A percentile compares a stretch with the other conserved stretches of the same genome.
phyloP scores from a whole-genome alignment of 2,888 invertebrate species.

The Luffia ferchaultella region DNA sequence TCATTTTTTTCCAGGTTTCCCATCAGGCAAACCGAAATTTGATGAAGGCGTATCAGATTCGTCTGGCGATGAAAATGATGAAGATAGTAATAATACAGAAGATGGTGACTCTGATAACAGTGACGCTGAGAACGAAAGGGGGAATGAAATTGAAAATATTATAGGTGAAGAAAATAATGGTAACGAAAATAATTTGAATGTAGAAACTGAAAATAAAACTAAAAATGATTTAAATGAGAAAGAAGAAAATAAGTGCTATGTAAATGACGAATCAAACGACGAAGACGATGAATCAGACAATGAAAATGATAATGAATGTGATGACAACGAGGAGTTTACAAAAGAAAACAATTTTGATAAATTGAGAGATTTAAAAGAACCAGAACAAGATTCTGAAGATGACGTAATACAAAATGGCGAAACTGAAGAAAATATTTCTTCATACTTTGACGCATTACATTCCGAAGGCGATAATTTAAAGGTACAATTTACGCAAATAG shows the following conservation, averaged over 20 bases:
- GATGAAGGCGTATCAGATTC: constrained; percentile 49
- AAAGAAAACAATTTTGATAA: not conserved
- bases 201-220: constrained; percentile 8
- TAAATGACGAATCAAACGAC: constrained; percentile 43
- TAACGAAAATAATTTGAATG: constrained; percentile 17
- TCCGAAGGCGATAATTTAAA: constrained; percentile 42
- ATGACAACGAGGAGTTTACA: not conserved
- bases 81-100: constrained; percentile 31
- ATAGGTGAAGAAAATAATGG: constrained; percentile 9
- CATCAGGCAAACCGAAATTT: constrained; percentile 43
- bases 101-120: constrained; percentile 24
- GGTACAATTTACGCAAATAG: too few relatives aligned
- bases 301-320: constrained; percentile 23
- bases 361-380: not conserved
- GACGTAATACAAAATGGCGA: constrained; percentile 18
- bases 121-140: constrained; percentile 11
- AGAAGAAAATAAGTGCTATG: not conserved
- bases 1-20: constrained; percentile 29
- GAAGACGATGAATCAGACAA: constrained; percentile 55
- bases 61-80: constrained; percentile 32
- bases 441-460: constrained; percentile 38
- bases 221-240: constrained; percentile 2
- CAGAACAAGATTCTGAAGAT: not conserved
- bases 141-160: constrained; percentile 13
- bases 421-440: constrained; percentile 22